Base-by-base conservation (phyloP, 2,113 vertebrate species). In the Stigmatopora nigra region DNA sequence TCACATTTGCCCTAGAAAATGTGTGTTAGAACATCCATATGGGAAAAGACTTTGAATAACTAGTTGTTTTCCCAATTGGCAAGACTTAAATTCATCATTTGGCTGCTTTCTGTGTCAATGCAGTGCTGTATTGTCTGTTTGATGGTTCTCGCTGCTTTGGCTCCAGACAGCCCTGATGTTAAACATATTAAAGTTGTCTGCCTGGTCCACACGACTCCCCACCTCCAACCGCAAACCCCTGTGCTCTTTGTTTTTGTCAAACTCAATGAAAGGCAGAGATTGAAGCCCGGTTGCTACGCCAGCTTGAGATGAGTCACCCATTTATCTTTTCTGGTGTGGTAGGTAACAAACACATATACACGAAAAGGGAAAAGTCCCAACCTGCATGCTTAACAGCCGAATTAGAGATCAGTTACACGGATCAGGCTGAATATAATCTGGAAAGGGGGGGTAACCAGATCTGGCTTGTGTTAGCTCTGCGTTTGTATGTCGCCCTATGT, bases 341-440 rank as follows among this genome's bases (percentile, higher is more conserved):
- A 71, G 67, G 22, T 66, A 72, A 61, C 69, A 70, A 46, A 78
- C 19, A 74, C 55, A 67, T 63, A 71, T 53, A 77, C 59, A 70
- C 58, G 66, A 67, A 68, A 31, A 63, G 84, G 73, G 77, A 73
- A 83, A 76, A 55, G 81, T 84, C 73, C 77, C 57, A 80, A 64
- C 76, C 72, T 79, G 69, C 71, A 83, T 76, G 68, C 73, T 83
- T 69, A 71, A 62, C 73, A 75, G 48, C 71, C 71, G 87, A 83
- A 89, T 84, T 84, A 84, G 52, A 82, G 78, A 76, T 86, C 64
- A 78, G 80, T 85, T 82, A 78, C 79, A 78, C 67, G 78, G 84
- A 87, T 86, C 76, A 75, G 76, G 83, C 87, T 84, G 63, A 82
- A 72, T 73, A 72, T 87, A 82, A 87, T 86, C 78, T 82, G 73